These are phyloP conservation scores for Drosophila ohnishii DNA, from an alignment of 1,140 invertebrate species.

Conservation along the genomic window DNA sequence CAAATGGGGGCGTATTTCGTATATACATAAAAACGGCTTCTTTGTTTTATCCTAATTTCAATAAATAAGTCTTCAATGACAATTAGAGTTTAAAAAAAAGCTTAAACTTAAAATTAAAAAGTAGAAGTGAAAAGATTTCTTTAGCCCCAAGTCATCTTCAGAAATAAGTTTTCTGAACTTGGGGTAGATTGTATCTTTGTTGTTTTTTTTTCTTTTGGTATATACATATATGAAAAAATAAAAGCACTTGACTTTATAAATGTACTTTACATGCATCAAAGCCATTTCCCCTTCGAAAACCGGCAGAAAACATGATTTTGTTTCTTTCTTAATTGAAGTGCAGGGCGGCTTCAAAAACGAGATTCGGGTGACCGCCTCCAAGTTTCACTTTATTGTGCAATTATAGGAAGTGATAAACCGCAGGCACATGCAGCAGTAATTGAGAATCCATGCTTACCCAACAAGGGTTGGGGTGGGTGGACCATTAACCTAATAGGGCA, in stretches of 20 bases:
- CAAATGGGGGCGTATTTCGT: constrained; percentile 8
- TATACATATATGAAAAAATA: constrained; percentile 6
- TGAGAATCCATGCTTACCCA: constrained; percentile 38
- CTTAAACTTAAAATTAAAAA: too few relatives aligned
- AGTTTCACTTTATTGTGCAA: constrained; percentile 35
- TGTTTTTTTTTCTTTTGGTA: constrained; percentile 16
- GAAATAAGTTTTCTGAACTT: constrained; percentile 6
- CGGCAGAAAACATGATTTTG: constrained; percentile 6
- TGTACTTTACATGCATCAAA: constrained; percentile 8
- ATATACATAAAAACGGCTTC: not conserved
- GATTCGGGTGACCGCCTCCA: constrained; percentile 24
- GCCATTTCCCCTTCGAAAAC: constrained; percentile 8
- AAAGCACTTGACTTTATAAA: constrained; percentile 44
- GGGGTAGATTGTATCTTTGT: constrained; percentile 14
- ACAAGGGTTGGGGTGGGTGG: constrained; percentile 4
- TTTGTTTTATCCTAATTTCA: not conserved
- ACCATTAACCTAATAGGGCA: constrained; percentile 40
- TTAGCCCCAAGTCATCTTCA: not conserved
- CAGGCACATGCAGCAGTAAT: constrained; percentile 39
- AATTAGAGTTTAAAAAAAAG: too few relatives aligned
- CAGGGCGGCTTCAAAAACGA: constrained; percentile 5
- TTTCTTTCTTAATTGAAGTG: constrained; percentile 25
- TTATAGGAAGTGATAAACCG: constrained; percentile 41
- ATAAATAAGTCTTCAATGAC: not conserved
- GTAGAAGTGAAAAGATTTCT: not conserved